Conservation (phyloP, 2,888 invertebrate species). For the Cryptocheilus praepositus region DNA sequence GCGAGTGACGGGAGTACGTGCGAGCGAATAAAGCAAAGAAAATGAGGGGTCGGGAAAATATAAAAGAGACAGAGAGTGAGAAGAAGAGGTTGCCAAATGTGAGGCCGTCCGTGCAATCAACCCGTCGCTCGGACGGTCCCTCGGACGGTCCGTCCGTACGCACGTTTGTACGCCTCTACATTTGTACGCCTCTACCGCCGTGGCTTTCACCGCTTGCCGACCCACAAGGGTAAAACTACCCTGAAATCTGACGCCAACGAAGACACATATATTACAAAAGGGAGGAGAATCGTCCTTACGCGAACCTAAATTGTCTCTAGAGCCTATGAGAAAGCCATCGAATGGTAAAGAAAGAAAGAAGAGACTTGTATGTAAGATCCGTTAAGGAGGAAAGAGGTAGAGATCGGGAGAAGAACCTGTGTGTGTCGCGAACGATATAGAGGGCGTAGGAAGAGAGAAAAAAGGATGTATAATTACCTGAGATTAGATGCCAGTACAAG, state of each 20-base stretch:
- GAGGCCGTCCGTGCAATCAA: slow-evolving; percentile 73
- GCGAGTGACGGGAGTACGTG: slow-evolving; percentile 37
- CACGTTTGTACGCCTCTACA: too few species aligned
- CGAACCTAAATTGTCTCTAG: slow-evolving; percentile 9
- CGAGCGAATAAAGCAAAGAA: slow-evolving; percentile 42
- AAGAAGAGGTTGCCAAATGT: slow-evolving; percentile 54
- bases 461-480: background rate
- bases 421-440: background rate
- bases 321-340: slow-evolving; percentile 34
- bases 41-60: slow-evolving; percentile 24
- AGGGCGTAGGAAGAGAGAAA: background rate
- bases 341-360: slow-evolving; percentile 5
- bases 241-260: slow-evolving; percentile 65
- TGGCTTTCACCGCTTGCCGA: too few species aligned
- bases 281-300: slow-evolving; percentile 41
- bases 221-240: slow-evolving; percentile 70
- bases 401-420: slow-evolving; percentile 25
- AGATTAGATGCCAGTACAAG: too few species aligned
- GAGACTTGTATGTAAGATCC: background rate
- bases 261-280: slow-evolving; percentile 57
- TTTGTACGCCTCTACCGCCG: too few species aligned
- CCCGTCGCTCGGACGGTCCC: slow-evolving; percentile 57
- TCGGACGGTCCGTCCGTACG: slow-evolving; percentile 36
- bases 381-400: slow-evolving; percentile 15
- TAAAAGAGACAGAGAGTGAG: slow-evolving; percentile 34